Base-by-base conservation (phyloP, 2,113 vertebrate genomes). In the Falcunculus frontatus region DNA sequence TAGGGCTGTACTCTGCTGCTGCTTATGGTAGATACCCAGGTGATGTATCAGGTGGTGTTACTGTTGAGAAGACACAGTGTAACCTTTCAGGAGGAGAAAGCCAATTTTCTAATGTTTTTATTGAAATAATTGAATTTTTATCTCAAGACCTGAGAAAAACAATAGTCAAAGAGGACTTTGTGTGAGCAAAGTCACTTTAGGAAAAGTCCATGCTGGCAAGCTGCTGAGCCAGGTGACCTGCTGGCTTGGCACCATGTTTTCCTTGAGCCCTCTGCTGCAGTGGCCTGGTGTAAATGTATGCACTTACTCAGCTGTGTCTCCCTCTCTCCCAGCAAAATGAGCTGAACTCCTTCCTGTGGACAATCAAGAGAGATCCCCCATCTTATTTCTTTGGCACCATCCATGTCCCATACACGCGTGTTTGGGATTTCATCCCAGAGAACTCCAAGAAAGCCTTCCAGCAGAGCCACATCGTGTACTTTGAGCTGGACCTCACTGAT, bases 331-430 rank as follows among this genome's bases (percentile, higher is more conserved):
- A 99, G 98, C 99, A 99, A 98, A 98, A 95, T 8, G 97, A 99
- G 77, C 95, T 99, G 27, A 99, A 99, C 96, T 99, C 98, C 79
- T 99, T 99, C 97, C 97, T 99, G 84, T 99, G 99, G 99, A 99
- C 98, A 35, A 99, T 99, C 96, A 98, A 99, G 93, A 97, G 98
- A 72, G 98, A 99, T 62, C 98, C 98, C 1, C 99, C 98, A 0
- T 99, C 98, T 33, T 99, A 98, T 94, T 99, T 99, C 90, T 99
- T 99, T 47, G 98, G 99, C 53, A 99, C 98, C 9, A 99, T 99
- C 97, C 98, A 99, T 3, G 98, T 99, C 22, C 99, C 98, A 0
- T 99, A 99, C 95, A 99, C 98, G 0, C 97, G 98, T 16, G 98
- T 99, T 44, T 99, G 99, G 98, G 99, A 99, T 96, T 99, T 98